Base-by-base conservation (phyloP, 2,797 vertebrate species). In the Myotis myotis region DNA sequence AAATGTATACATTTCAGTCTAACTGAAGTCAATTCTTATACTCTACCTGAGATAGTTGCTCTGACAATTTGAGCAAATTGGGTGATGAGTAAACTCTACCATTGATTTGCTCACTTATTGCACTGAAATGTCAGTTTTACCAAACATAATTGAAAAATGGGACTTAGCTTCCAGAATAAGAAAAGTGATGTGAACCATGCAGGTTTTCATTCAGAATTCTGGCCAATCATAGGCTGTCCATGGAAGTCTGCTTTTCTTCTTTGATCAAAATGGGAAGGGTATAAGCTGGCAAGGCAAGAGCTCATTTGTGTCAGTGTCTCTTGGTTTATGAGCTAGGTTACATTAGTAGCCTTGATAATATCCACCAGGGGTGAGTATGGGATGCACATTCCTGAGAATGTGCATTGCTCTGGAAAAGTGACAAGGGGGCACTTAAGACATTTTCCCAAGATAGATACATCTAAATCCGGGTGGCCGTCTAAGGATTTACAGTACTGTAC, bases 401-500 rank as follows among this genome's bases (percentile, higher is more conserved):
- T 55, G 16, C 33, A 19, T 72, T 90, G 33, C 33, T n/a, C 30
- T 84, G 86, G 44, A 68, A 75, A 76, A 88, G 11, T 28, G 20
- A 68, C 30, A 74, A 68, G 38, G 9, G 16, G 19, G 25, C 60
- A 81, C 3, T n/a, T 60, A 41, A 4, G 84, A 19, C 36, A 57
- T 75, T 75, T 85, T 16, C n/a, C 36, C 55, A 49, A 6, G 16
- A 36, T 20, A 53, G 47, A 86, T 44, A 55, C 13, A 70, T 49
- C 36, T 87, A 44, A 81, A 68, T 64, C 75, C 64, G 11, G 22
- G 20, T 11, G n/a, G 71, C 53, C 47, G 41, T 51, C 41, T 64
- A 0, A 41, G 41, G 9, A 60, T 19, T 44, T 74, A 5, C 1
- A 2, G 55, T 66, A 20, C 44, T 38, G 5, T 98, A 99, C 99